Percentiles rank a stretch among this genome's conserved stretches.
Evolutionary conservation across 2,113 vertebrate species (phyloP).

Genomic region (Lophotis ruficrista): DNA sequence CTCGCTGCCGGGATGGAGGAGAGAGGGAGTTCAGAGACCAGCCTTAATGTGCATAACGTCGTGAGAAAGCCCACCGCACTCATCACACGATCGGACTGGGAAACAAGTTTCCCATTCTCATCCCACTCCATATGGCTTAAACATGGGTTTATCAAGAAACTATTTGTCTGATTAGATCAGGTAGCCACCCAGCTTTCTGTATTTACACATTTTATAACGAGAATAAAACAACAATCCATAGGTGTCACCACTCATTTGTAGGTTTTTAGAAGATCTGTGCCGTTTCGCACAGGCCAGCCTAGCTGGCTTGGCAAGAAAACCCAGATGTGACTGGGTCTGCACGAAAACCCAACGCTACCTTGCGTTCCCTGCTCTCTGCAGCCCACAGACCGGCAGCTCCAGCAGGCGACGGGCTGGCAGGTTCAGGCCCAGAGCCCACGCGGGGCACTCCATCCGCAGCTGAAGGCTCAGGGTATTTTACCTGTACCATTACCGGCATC

Average conservation of each 20-base stretch:
- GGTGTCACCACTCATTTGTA: constrained; percentile 2
- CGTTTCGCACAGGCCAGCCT: neutral
- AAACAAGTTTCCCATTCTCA: neutral
- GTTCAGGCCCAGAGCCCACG: neutral
- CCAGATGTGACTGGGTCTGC: neutral
- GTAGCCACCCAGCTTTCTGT: neutral
- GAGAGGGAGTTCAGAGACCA: neutral
- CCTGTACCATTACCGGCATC: fast-evolving
- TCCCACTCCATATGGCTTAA: neutral
- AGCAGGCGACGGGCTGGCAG: neutral
- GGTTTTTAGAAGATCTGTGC: neutral
- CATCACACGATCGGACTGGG: neutral
- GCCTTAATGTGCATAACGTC: neutral
- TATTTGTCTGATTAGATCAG: constrained; percentile 30
- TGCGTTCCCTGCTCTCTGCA: neutral
- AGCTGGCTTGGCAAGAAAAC: neutral
- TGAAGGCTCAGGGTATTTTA: neutral
- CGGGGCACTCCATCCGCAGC: fast-evolving
- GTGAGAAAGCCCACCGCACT: neutral
- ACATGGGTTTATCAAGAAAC: neutral
- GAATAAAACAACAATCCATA: neutral
- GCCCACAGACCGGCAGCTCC: neutral
- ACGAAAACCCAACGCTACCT: neutral
- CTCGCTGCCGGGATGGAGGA: neutral
- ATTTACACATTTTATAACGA: neutral